Conservation (phyloP, 2,797 vertebrate species). For the Psittacula echo region DNA sequence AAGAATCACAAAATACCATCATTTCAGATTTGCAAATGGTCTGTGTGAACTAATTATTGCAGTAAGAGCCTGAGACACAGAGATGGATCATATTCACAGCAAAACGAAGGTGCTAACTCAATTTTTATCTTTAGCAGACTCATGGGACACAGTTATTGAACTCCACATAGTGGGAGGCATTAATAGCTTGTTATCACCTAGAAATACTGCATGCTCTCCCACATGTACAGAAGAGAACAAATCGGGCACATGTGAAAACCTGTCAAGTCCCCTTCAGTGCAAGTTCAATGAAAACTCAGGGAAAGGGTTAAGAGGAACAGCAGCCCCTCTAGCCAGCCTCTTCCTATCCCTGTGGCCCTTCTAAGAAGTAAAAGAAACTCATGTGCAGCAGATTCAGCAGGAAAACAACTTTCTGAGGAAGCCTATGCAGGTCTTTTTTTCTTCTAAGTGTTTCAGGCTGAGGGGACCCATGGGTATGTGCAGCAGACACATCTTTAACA, state of each 20-base stretch:
- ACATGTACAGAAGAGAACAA: not conserved
- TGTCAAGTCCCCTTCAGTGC: not conserved
- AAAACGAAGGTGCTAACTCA: not conserved
- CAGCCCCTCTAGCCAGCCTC: not conserved
- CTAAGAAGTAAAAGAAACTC: not conserved
- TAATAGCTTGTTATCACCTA: not conserved
- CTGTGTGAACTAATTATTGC: not conserved
- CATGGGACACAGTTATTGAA: not conserved
- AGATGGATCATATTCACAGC: not conserved
- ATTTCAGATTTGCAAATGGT: not conserved
- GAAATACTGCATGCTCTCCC: not conserved
- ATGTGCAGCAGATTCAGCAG: not conserved
- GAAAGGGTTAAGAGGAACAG: not conserved
- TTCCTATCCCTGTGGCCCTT: not conserved
- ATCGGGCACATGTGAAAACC: not conserved
- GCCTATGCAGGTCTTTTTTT: not conserved
- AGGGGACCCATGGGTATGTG: not conserved
- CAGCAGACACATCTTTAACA: not conserved
- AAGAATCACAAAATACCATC: not conserved
- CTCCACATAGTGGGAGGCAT: not conserved
- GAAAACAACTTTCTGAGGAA: not conserved
- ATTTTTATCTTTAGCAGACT: not conserved
- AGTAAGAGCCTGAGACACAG: not conserved
- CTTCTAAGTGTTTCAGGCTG: not conserved
- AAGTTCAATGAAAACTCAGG: not conserved